Base-by-base conservation (phyloP, 2,797 vertebrate genomes). In the Galaxias olidus region DNA sequence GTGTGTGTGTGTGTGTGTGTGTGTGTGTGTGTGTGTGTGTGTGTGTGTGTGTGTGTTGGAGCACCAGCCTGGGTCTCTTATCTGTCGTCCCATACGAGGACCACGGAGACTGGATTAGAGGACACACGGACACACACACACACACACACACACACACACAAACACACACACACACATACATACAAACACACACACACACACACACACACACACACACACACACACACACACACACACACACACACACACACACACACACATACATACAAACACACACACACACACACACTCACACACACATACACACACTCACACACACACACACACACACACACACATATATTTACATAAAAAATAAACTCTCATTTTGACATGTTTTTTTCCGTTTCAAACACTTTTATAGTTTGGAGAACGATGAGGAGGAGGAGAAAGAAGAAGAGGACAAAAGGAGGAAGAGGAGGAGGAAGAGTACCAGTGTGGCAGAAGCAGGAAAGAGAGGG, bases 51-150 rank as follows among this genome's bases (percentile, higher is more conserved):
- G 47, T 13, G 10, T 12, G 47, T 12, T 7, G 8, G 10, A 12
- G 15, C 15, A 59, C 18, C 7, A 46, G 17, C 47, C 47, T 71
- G 72, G 62, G 69, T 43, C 63, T n/a, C 65, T 68, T 60, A 68
- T 58, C 52, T 47, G 44, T 13, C 69, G 30, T 59, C 71, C 73
- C 79, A 69, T 72, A 54, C 76, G 84, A 70, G 76, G 83, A 65
- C 20, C 51, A 61, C 70, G 56, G 66, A 68, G 72, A 69, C 72
- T 47, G 65, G 60, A 74, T 79, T 63, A 53, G 58, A 42, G 41
- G 51, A 72, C 66, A 74, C 65, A 68, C 61, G 57, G 61, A 40
- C 57, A 77, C 76, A 80, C 77, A 78, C 73, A 30, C 61, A 66
- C 59, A 62, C 69, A 66, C 65, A 61, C 68, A 76, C 63, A 75